Conservation (phyloP, 2,797 vertebrate genomes). For the Pangasius mekongensis region DNA sequence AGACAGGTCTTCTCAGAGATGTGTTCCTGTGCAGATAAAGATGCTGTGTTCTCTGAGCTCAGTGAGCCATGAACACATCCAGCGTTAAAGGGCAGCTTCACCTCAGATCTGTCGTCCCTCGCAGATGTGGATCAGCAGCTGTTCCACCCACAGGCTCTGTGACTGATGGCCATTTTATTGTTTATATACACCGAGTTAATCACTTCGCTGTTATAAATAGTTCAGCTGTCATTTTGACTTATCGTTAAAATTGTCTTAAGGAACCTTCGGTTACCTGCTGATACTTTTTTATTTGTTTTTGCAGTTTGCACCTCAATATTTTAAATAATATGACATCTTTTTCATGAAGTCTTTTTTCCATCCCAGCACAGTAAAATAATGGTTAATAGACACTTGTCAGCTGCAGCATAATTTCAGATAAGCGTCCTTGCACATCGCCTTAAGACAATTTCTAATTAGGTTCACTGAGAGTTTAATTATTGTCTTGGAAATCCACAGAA, state of each 20-base stretch:
- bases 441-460: constrained; percentile 37
- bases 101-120: neutral
- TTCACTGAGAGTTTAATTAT: constrained; percentile 40
- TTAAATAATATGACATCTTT: neutral
- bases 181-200: neutral
- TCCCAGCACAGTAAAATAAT: neutral
- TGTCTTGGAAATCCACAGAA: constrained; percentile 42
- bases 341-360: neutral
- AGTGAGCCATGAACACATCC: neutral
- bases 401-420: constrained; percentile 8
- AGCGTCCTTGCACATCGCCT: constrained; percentile 3
- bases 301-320: neutral
- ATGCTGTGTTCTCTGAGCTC: neutral
- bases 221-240: neutral
- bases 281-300: neutral
- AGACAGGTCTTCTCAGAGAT: neutral
- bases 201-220: neutral
- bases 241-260: neutral
- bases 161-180: neutral
- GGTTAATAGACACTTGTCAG: constrained; percentile 8
- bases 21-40: neutral
- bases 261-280: neutral
- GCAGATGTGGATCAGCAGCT: constrained; percentile 3
- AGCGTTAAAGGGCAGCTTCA: neutral
- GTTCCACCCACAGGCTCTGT: neutral